phyloP scores from a whole-genome alignment of 2,113 vertebrate genomes.

The Drymodes brunneopygia region DNA sequence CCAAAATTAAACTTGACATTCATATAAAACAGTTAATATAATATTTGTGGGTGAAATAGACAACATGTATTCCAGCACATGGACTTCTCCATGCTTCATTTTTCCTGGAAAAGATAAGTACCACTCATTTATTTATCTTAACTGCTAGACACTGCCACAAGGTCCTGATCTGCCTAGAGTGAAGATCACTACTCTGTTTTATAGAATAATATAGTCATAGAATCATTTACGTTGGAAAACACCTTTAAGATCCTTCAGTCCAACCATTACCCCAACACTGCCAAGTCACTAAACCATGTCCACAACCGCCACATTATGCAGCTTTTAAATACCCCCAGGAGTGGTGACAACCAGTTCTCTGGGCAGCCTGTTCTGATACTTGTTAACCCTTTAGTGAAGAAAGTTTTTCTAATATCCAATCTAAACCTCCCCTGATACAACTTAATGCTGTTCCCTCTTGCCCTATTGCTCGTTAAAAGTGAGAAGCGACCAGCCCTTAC shows the following conservation, averaged over 20 bases:
- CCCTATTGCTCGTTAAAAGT: not conserved
- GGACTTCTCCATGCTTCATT: not conserved
- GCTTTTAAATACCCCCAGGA: not conserved
- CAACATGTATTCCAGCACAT: not conserved
- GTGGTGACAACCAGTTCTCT: not conserved
- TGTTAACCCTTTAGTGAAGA: not conserved
- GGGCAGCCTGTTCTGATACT: not conserved
- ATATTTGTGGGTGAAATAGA: not conserved
- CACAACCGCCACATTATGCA: not conserved
- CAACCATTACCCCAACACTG: fast-evolving
- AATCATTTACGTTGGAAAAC: not conserved
- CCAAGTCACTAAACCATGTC: not conserved
- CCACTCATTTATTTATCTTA: not conserved
- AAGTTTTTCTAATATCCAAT: not conserved
- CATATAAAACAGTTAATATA: not conserved
- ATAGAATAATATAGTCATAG: not conserved
- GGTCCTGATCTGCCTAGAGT: not conserved
- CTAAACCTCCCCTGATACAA: not conserved
- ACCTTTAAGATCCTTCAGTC: not conserved
- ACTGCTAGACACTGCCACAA: not conserved
- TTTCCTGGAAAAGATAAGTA: not conserved
- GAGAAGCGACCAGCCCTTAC: fast-evolving
- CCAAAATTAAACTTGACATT: not conserved
- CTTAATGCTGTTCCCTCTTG: fast-evolving
- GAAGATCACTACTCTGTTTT: not conserved